Conservation (phyloP, 1,140 invertebrate genomes). For the Drosophila pandora region DNA sequence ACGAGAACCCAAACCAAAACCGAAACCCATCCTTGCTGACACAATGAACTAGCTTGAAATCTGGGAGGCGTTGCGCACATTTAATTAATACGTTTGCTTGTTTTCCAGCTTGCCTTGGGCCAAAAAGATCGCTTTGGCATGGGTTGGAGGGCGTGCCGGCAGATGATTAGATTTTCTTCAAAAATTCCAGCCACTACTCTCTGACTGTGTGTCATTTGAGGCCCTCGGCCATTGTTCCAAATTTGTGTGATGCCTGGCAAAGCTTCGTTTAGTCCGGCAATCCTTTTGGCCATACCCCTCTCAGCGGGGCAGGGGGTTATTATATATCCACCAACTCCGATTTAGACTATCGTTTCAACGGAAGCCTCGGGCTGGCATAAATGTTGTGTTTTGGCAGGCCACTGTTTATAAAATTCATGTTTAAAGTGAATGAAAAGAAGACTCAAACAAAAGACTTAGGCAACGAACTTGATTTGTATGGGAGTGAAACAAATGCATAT, state of each 20-base stretch:
- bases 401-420: slow-evolving; percentile 49
- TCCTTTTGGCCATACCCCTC: slow-evolving; percentile 24
- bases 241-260: slow-evolving; percentile 59
- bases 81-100: slow-evolving; percentile 83
- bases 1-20: slow-evolving; percentile 5
- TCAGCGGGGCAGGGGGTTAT: slow-evolving; percentile 45
- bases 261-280: slow-evolving; percentile 66
- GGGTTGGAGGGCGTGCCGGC: slow-evolving; percentile 63
- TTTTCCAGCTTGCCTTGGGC: slow-evolving; percentile 54
- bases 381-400: slow-evolving; percentile 53
- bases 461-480: slow-evolving; percentile 49
- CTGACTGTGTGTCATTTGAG: slow-evolving; percentile 59
- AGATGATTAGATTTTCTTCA: slow-evolving; percentile 83
- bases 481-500: slow-evolving; percentile 16
- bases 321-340: slow-evolving; percentile 37
- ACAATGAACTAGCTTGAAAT: slow-evolving; percentile 51
- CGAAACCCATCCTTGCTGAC: slow-evolving; percentile 30
- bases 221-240: slow-evolving; percentile 61
- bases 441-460: slow-evolving; percentile 70
- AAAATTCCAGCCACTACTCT: slow-evolving; percentile 58
- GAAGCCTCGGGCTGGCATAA: slow-evolving; percentile 60
- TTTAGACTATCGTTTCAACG: slow-evolving; percentile 55
- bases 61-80: slow-evolving; percentile 79
- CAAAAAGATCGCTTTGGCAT: slow-evolving; percentile 20
- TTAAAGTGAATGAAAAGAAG: slow-evolving; percentile 13